A percentile compares a stretch with the other conserved stretches of the same genome.
phyloP scores from a whole-genome alignment of 2,888 invertebrate species.

The Drosophila anceps region DNA sequence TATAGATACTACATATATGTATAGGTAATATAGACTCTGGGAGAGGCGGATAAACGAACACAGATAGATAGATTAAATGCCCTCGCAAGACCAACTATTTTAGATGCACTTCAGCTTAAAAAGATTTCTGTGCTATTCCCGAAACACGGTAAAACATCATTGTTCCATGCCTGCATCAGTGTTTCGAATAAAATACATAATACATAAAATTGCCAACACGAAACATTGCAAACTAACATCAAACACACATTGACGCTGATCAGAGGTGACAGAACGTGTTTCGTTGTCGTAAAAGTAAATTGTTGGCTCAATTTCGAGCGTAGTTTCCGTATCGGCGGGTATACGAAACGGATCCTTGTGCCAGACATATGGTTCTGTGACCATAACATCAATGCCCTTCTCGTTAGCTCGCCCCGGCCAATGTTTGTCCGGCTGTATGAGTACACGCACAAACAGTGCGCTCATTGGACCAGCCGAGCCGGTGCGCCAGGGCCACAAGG shows the following conservation, averaged over 20 bases:
- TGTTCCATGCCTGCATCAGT: background rate
- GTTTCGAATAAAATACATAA: background rate
- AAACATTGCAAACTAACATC: slow-evolving; percentile 65
- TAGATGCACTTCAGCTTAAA: too few species aligned
- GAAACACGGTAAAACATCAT: too few species aligned
- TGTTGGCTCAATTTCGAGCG: slow-evolving; percentile 79
- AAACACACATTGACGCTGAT: slow-evolving; percentile 79
- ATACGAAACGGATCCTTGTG: slow-evolving; percentile 67
- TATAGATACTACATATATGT: too few species aligned
- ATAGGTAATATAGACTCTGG: too few species aligned
- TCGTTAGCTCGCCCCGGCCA: slow-evolving; percentile 62
- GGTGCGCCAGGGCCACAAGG: slow-evolving; percentile 78
- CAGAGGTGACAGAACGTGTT: slow-evolving; percentile 72
- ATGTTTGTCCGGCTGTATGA: slow-evolving; percentile 75
- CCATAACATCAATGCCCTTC: slow-evolving; percentile 79
- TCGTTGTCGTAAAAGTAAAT: slow-evolving; percentile 81
- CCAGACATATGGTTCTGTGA: slow-evolving; percentile 82
- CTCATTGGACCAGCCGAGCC: slow-evolving; percentile 76
- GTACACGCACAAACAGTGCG: slow-evolving; percentile 66
- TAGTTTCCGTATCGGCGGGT: slow-evolving; percentile 78
- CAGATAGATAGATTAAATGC: too few species aligned
- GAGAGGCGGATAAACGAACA: too few species aligned
- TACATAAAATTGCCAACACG: background rate
- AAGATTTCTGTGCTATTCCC: too few species aligned
- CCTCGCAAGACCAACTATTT: too few species aligned